These are phyloP conservation scores for Lypha dubia DNA, from an alignment of 2,888 invertebrate species.

Conservation along the genomic window DNA sequence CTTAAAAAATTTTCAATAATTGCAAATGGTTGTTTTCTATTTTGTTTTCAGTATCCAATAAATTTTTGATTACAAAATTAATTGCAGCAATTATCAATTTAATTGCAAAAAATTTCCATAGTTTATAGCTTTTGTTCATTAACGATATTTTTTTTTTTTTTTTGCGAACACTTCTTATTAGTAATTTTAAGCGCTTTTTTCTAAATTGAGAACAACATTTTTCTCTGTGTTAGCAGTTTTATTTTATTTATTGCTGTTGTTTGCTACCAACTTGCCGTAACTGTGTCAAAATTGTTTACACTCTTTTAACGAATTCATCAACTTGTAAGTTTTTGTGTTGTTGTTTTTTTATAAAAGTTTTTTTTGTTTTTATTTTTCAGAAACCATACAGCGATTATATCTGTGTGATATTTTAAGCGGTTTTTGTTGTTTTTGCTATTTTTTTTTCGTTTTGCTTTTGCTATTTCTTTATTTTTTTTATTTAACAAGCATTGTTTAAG, in stretches of 20 bases:
- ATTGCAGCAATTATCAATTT: too few relatives aligned
- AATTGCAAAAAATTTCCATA: too few relatives aligned
- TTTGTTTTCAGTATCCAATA: too few relatives aligned
- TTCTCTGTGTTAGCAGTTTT: constrained; percentile 16
- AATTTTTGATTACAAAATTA: too few relatives aligned
- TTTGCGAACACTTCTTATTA: too few relatives aligned
- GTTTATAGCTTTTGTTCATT: too few relatives aligned
- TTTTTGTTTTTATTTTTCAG: constrained; percentile 21
- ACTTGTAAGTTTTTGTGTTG: constrained; percentile 34
- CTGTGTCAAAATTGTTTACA: constrained; percentile 65
- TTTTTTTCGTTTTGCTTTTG: not conserved
- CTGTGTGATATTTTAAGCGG: constrained; percentile 42
- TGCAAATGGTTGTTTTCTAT: too few relatives aligned
- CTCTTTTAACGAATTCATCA: constrained; percentile 47
- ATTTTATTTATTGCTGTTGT: constrained; percentile 24
- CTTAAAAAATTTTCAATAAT: too few relatives aligned
- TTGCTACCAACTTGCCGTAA: constrained; percentile 51
- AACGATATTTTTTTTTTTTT: too few relatives aligned
- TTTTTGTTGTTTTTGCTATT: constrained; percentile 35
- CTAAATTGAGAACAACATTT: not conserved
- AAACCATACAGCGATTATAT: constrained; percentile 37
- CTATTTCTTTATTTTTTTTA: not conserved
- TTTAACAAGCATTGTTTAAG: constrained; percentile 28
- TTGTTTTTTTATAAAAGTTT: not conserved
- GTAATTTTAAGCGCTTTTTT: too few relatives aligned